These are phyloP conservation scores for Phasia obesa DNA, from an alignment of 2,888 invertebrate species.

Conservation along the genomic window DNA sequence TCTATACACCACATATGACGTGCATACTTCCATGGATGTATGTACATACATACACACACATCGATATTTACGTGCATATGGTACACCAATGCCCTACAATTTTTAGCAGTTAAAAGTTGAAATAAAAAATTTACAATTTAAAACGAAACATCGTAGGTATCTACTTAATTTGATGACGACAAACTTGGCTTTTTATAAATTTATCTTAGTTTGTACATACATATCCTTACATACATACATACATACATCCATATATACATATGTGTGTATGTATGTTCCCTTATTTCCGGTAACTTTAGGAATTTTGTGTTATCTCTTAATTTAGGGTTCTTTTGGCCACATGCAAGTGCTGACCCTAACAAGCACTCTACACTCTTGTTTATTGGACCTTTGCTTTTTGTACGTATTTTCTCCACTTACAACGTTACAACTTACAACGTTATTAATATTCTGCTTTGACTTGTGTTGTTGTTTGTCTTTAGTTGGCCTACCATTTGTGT, in stretches of 20 bases:
- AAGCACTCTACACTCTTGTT: conserved; percentile 17
- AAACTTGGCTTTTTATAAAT: background rate
- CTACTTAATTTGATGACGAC: too few species aligned
- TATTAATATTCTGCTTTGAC: background rate
- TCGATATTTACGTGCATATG: too few species aligned
- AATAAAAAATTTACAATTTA: background rate
- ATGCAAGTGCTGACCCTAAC: too few species aligned
- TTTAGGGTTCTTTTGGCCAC: background rate
- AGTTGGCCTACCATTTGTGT: background rate
- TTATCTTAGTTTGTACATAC: background rate
- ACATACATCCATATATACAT: too few species aligned
- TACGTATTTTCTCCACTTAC: background rate
- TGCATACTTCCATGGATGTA: too few species aligned
- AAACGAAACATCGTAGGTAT: too few species aligned
- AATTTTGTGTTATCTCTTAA: too few species aligned
- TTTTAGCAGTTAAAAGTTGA: background rate
- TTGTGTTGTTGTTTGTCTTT: conserved; percentile 22
- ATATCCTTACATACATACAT: too few species aligned
- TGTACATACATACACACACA: background rate
- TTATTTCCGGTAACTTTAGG: conserved; percentile 24
- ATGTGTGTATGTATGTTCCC: background rate
- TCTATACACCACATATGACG: too few species aligned
- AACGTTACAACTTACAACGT: background rate
- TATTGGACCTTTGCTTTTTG: conserved; percentile 49
- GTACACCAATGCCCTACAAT: too few species aligned